phyloP scores from a whole-genome alignment of 2,888 invertebrate species.

The Myopa testacea region DNA sequence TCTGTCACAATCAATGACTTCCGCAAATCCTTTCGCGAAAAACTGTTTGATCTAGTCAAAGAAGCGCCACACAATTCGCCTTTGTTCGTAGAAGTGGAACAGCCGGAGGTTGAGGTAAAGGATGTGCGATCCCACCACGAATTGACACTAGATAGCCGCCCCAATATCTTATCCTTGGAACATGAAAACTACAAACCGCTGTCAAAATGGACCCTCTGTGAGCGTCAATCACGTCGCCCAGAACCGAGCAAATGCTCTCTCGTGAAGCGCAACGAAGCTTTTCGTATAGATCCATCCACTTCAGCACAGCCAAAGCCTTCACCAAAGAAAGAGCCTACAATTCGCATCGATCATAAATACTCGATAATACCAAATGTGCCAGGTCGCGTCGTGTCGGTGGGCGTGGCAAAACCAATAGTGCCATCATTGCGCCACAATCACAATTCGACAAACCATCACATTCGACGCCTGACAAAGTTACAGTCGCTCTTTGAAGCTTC shows the following conservation, averaged over 20 bases:
- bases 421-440: constrained; percentile 44
- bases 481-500: neutral
- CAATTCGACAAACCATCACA: no score
- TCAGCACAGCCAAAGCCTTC: neutral
- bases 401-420: constrained; percentile 67
- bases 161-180: constrained; percentile 60
- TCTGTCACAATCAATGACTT: constrained; percentile 66
- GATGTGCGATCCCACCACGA: constrained; percentile 6
- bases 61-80: constrained; percentile 65
- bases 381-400: constrained; percentile 64
- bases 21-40: constrained; percentile 66
- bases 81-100: constrained; percentile 67
- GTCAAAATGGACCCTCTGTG: constrained; percentile 63
- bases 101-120: no score
- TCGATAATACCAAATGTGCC: constrained; percentile 65
- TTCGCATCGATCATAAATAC: constrained; percentile 67
- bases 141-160: constrained; percentile 54
- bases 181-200: constrained; percentile 65
- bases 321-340: constrained; percentile 50
- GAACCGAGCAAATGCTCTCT: constrained; percentile 55
- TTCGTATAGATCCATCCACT: constrained; percentile 55
- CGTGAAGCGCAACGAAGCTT: constrained; percentile 59
- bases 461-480: no score
- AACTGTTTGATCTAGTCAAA: constrained; percentile 60
- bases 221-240: constrained; percentile 49